Percentiles rank a stretch among this genome's conserved stretches.
phyloP scores from a whole-genome alignment of 2,797 vertebrate genomes.

The Chrosomus eos region DNA sequence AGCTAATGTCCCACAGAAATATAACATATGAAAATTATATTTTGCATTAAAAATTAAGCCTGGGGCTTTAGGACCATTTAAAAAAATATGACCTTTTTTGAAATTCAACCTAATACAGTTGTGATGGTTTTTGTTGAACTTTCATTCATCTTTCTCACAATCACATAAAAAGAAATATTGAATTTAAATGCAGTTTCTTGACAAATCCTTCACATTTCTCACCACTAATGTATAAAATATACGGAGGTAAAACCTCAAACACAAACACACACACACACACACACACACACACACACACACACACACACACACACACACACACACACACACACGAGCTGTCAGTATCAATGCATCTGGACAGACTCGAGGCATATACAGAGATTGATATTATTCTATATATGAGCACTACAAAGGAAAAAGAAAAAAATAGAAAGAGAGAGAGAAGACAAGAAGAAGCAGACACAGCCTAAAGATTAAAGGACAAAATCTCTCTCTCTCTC shows the following conservation, averaged over 20 bases:
- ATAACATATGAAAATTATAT: not conserved
- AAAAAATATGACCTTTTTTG: not conserved
- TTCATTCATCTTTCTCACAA: not conserved
- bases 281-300: not conserved
- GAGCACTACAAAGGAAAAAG: not conserved
- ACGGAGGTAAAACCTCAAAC: not conserved
- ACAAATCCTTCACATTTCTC: not conserved
- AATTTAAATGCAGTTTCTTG: not conserved
- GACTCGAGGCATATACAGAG: not conserved
- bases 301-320: not conserved
- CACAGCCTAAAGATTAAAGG: slow-evolving; percentile 7
- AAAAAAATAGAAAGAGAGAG: not conserved
- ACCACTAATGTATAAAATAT: not conserved
- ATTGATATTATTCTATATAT: not conserved
- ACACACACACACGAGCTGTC: not conserved
- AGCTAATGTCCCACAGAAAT: not conserved
- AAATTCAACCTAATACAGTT: not conserved
- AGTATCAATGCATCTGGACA: not conserved
- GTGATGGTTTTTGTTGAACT: not conserved
- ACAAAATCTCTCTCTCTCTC: not conserved
- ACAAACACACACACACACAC: not conserved
- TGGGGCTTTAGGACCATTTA: too few species aligned
- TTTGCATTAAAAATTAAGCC: too few species aligned
- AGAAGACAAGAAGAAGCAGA: not conserved
- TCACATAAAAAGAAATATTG: not conserved